Evolutionary conservation across 2,113 vertebrate genomes (phyloP), one percentile per base, ranked within the genome.

Genomic region (Gallinago paraguaiae): DNA sequence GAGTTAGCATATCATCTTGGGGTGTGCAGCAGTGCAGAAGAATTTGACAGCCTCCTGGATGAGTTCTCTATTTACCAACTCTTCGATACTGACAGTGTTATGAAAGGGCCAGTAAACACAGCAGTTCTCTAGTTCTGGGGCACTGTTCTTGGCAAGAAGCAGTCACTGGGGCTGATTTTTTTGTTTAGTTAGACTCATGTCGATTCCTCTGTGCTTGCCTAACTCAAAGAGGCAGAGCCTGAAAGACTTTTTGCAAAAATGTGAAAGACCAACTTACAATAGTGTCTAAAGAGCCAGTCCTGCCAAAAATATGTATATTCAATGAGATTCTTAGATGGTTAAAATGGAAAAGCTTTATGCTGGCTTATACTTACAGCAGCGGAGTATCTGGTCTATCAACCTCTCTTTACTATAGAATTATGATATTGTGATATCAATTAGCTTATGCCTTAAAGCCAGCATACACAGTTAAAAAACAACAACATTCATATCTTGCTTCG

Each of bases 11-110:
- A 82, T 97, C 92, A 76, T 85, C 10, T 39, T 88, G 95, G 93
- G 82, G 92, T 90, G 96, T 95, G 97, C 96, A 94, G 85, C 88
- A 78, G 96, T 86, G 97, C 96, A 91, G 97, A 97, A 97, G 97
- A 96, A 95, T 94, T 96, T 97, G 97, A 97, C 96, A 96, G 97
- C 93, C 89, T 86, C 80, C 71, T 88, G 92, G 94, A 96, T 89
- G 93, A 94, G 93, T 88, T 95, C 92, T 97, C 94, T 96, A 85
- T 89, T 95, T 95, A 94, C 92, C 94, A 95, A 71, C 79, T 96
- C 94, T 92, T 96, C 53, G 33, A 89, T n/a, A 13, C 65, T 78
- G 95, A 96, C 89, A 94, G 83, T 71, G 96, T 96, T 89, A 93
- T 71, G 95, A 92, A 95, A 95, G 93, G 97, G 84, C 95, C 90